Percentiles rank a stretch among this genome's conserved stretches.
Evolutionary conservation across 2,888 invertebrate genomes (phyloP).

Genomic region (Cryptocheilus praepositus): DNA sequence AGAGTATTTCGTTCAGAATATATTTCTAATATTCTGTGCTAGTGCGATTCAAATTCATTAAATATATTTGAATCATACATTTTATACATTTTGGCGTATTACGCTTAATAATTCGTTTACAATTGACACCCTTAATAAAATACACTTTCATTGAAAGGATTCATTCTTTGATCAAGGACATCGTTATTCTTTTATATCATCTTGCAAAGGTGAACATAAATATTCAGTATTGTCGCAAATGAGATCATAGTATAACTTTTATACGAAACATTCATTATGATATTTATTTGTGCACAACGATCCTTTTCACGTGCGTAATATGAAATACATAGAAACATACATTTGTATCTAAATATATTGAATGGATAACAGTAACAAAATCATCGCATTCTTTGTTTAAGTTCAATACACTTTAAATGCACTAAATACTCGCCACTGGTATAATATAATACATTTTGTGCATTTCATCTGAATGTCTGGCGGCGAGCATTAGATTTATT

Average conservation of each 20-base stretch:
- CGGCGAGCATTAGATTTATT: background rate
- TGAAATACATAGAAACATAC: conserved; percentile 9
- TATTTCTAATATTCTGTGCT: conserved; percentile 20
- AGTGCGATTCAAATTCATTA: conserved; percentile 13
- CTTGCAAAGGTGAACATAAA: background rate
- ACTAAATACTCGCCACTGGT: conserved; percentile 17
- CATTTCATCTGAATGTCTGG: conserved; percentile 9
- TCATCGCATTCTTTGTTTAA: no score
- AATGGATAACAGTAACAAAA: conserved; percentile 9
- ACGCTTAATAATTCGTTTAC: no score
- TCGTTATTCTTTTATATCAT: no score
- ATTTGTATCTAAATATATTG: no score
- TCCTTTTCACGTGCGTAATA: conserved; percentile 8
- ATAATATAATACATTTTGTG: conserved; percentile 35
- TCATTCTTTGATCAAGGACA: no score
- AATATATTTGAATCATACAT: conserved; percentile 1
- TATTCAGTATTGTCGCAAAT: background rate
- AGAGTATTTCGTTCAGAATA: no score
- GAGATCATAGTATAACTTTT: conserved; percentile 7
- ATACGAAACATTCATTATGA: conserved; percentile 16
- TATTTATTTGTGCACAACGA: conserved; percentile 28
- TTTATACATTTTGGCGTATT: background rate
- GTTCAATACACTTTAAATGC: no score
- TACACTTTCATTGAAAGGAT: no score
- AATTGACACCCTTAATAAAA: no score